Evolutionary conservation across 2,888 invertebrate genomes (phyloP), one percentile per base, ranked within the genome.

Genomic region (Eristalis intricaria): DNA sequence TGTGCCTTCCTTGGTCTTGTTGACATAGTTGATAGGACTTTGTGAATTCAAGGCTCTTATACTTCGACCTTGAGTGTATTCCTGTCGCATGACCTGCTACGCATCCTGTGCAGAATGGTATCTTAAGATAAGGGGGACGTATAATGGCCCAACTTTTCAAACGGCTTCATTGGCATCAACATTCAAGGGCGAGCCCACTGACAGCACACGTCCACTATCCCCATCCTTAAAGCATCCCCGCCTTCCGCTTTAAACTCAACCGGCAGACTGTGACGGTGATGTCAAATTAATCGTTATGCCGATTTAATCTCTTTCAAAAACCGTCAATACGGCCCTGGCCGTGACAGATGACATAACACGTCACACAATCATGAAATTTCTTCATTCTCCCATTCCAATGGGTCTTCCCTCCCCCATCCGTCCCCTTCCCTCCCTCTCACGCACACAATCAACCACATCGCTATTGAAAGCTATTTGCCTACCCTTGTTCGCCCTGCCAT

Each of bases 301-400:
- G 43, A n/a, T 19, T 50, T 50, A 19, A 50, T 19, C 50, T 29
- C 68, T 50, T 68, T 68, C 29, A 1, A 50, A 29, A 26, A 32
- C 32, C 13, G 11, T 50, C 68, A 50, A 50, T 68, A 50, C 50
- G 68, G 29, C 50, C 68, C 68, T 68, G 68, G 50, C 50, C 68
- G 23, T n/a, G 35, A 35, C 35, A 58, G 13, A 50, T 50, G 50
- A 50, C 50, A 50, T 50, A 50, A 50, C 43, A 50, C 50, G 19
- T 50, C 50, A 50, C 19, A 50, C 50, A 50, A 50, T 50, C 50
- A 50, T 50, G 50, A 19, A 50, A 50, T 50, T 50, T 22, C 50
- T 50, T 50, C 50, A 50, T 50, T 50, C 8, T 50, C 50, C 50
- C 50, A 19, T 50, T n/a, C 50, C 19, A 19, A 50, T 50, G 8